Percentiles rank a stretch among this genome's conserved stretches.
Conservation (phyloP, 2,113 vertebrate species). For the Holacanthus passer region DNA sequence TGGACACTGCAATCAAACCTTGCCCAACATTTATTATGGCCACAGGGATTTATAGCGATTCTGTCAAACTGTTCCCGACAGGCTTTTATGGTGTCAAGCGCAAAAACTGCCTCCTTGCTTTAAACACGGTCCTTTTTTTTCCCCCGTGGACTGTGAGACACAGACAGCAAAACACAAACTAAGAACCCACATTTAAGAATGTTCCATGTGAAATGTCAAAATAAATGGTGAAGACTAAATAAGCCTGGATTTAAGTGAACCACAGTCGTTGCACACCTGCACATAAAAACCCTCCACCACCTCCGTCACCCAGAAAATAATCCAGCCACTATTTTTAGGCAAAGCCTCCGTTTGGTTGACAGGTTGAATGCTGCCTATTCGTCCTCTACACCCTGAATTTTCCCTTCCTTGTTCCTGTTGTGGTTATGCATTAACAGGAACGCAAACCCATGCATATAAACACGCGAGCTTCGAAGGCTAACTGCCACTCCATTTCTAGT, state of each 20-base stretch:
- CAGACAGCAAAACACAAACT: not conserved
- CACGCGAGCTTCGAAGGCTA: constrained; percentile 10
- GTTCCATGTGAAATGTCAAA: not conserved
- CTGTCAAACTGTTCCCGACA: constrained; percentile 16
- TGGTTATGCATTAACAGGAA: constrained; percentile 68
- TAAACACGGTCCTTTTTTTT: constrained; percentile 6
- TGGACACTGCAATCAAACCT: constrained; percentile 11
- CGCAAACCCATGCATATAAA: constrained; percentile 47
- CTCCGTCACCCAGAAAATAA: not conserved
- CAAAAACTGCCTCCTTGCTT: constrained; percentile 17
- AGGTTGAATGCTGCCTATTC: constrained; percentile 18
- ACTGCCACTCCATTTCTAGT: constrained; percentile 15
- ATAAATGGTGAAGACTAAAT: constrained; percentile 1
- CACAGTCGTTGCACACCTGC: not conserved
- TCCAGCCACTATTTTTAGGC: constrained; percentile 41
- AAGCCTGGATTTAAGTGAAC: not conserved
- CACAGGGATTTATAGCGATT: not conserved
- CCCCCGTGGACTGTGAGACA: no score
- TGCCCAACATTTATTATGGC: not conserved
- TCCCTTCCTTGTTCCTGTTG: not conserved
- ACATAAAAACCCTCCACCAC: not conserved
- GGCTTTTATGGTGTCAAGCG: constrained; percentile 28
- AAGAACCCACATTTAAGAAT: not conserved
- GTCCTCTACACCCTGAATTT: not conserved
- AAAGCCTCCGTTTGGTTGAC: constrained; percentile 27